phyloP scores from a whole-genome alignment of 2,113 vertebrate genomes.

The Tringa solitaria region DNA sequence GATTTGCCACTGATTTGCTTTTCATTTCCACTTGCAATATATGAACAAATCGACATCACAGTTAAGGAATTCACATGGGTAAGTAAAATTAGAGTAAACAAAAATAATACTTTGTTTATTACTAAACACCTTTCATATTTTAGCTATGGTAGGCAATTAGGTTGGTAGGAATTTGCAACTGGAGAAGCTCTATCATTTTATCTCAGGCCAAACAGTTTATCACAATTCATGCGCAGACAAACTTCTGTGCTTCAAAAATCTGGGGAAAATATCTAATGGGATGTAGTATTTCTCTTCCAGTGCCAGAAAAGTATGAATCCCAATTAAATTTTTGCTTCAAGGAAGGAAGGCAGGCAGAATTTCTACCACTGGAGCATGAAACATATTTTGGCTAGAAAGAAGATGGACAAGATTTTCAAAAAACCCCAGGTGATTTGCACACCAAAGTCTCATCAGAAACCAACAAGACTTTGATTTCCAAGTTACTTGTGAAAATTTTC shows the following conservation, averaged over 20 bases:
- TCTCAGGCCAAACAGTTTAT: conserved; percentile 30
- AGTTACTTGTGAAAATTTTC: conserved; percentile 27
- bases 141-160: neutral
- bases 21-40: neutral
- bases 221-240: neutral
- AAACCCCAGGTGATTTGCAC: conserved; percentile 11
- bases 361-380: conserved; percentile 7
- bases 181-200: neutral
- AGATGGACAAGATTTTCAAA: conserved; percentile 15
- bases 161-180: neutral
- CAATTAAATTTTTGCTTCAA: conserved; percentile 35
- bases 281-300: neutral
- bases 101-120: conserved; percentile 7
- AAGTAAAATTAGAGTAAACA: conserved; percentile 5
- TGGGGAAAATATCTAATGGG: neutral
- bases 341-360: neutral
- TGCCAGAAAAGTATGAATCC: conserved; percentile 7
- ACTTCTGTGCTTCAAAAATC: neutral
- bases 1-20: neutral
- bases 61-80: neutral
- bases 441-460: conserved; percentile 38
- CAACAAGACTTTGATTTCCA: conserved; percentile 23
- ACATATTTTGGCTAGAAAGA: conserved; percentile 36
- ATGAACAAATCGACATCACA: neutral
- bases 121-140: conserved; percentile 1